These are phyloP conservation scores for Trachelus tabidus DNA, from an alignment of 2,888 invertebrate genomes.

Conservation along the genomic window DNA sequence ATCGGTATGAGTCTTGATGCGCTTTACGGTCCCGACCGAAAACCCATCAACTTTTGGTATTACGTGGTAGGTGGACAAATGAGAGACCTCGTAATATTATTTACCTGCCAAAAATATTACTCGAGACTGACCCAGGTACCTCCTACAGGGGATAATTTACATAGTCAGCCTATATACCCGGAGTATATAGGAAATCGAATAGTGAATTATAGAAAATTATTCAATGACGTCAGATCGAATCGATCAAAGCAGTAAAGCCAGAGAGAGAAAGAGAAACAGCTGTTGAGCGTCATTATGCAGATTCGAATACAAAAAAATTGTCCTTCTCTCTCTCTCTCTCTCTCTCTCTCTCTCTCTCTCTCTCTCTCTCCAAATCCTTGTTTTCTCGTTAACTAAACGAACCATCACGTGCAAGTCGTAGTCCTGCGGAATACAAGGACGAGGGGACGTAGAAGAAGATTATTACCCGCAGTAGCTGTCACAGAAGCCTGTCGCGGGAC, in stretches of 20 bases:
- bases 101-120: conserved; percentile 1
- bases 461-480: conserved; percentile 40
- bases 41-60: conserved; percentile 57
- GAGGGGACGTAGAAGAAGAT: conserved; percentile 40
- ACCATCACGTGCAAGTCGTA: not conserved
- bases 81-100: conserved; percentile 21
- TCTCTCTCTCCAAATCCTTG: too few relatives aligned
- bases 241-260: not conserved
- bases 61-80: conserved; percentile 45
- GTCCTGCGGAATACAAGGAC: conserved; percentile 16
- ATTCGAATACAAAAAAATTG: not conserved
- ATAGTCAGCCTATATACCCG: not conserved
- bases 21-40: conserved; percentile 59
- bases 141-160: not conserved
- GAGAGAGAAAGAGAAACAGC: not conserved
- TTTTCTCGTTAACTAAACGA: conserved; percentile 4
- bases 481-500: conserved; percentile 41
- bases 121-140: not conserved
- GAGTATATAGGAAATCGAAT: not conserved
- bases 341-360: too few relatives aligned
- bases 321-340: not conserved
- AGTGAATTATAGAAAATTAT: not conserved
- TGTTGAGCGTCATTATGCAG: not conserved
- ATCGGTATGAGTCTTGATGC: conserved; percentile 62
- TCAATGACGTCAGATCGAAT: not conserved